Base-by-base conservation (phyloP, 2,113 vertebrate genomes). In the Dolichotis patagonum region DNA sequence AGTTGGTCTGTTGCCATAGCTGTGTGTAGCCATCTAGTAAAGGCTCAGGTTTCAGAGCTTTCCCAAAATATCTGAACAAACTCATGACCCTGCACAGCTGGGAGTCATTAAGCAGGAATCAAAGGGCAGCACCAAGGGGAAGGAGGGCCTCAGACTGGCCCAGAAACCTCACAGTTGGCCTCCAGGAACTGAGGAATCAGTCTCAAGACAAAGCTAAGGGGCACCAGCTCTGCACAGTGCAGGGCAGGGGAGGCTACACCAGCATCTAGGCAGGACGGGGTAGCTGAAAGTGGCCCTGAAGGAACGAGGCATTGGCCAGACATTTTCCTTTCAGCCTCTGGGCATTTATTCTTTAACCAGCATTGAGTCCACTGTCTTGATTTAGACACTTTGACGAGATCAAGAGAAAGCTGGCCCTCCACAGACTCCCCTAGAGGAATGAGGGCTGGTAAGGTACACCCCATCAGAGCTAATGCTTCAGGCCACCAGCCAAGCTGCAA, bases 61-160 rank as follows among this genome's bases (percentile, higher is more conserved):
- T 69, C 67, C 56, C 85, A 85, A 43, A 43, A 89, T 60, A 56
- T 67, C 65, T 81, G 41, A 93, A 69, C 52, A 84, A 60, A 24
- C 71, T 24, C 81, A 65, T 86, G 81, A 54, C 41, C 3, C 35
- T 2, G 10, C 46, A 69, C 96, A 98, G 97, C 97, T 98, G 96
- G 90, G 87, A 98, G 77, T 94, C 93, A 96, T 97, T 98, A 97
- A 81, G 73, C 35, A 75, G 91, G 58, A 95, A 95, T 90, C 75
- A 95, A 97, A 97, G 95, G 86, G 80, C 85, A 95, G 86, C 65
- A 30, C 71, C 20, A 3, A 73, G 54, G 65, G 73, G 93, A 17
- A 17, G 46, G 43, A 43, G 82, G 89, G 77, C 85, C 71, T 85
- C 63, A 65, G 41, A 52, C 89, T 28, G 38, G 46, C 65, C 85